Conservation (phyloP, 37 sponge, comb jelly and placozoan genomes). For the Geodia barretti region DNA sequence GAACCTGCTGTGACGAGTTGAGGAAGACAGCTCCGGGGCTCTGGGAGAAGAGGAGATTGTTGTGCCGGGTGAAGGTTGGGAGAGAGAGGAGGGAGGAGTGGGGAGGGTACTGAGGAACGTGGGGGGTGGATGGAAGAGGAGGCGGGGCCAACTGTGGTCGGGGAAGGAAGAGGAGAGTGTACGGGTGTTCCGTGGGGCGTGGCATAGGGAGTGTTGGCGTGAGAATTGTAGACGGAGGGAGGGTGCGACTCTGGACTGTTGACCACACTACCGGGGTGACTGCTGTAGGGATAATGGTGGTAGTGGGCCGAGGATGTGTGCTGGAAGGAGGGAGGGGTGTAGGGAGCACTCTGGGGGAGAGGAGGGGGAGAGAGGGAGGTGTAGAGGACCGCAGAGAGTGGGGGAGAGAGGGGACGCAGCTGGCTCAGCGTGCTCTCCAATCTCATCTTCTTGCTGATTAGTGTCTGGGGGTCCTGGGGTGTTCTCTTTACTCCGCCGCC, state of each 20-base stretch:
- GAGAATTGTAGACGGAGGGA: constrained; percentile 13
- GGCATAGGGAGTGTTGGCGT: constrained; percentile 53
- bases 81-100: neutral
- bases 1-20: constrained; percentile 30
- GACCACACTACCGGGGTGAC: constrained; percentile 24
- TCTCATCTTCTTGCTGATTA: neutral
- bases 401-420: neutral
- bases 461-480: neutral
- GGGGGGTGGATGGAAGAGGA: constrained; percentile 20
- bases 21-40: constrained; percentile 17
- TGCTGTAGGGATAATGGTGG: neutral
- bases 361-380: constrained; percentile 3
- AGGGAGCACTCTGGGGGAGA: neutral
- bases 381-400: neutral
- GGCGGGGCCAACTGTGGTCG: constrained; percentile 16
- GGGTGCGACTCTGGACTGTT: constrained; percentile 19
- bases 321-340: constrained; percentile 8
- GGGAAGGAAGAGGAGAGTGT: constrained; percentile 70
- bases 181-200: constrained; percentile 52
- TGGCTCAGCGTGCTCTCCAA: neutral
- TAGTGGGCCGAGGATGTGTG: neutral
- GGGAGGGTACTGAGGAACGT: neutral
- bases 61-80: neutral
- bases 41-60: neutral
- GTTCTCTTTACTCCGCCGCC: neutral